phyloP scores from a whole-genome alignment of 2,888 invertebrate species.

The Sesia apiformis region DNA sequence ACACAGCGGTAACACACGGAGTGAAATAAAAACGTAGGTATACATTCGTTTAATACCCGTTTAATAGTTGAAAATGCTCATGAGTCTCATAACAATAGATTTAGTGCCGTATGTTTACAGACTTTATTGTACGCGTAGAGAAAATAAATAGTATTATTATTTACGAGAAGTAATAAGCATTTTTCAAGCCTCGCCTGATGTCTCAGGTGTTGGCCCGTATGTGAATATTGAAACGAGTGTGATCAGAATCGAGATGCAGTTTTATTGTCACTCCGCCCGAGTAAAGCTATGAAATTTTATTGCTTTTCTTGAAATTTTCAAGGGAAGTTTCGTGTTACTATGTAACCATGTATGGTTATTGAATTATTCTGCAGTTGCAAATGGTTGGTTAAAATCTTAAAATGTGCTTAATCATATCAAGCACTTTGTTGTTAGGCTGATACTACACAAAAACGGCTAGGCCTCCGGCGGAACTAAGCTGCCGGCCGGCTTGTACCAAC shows the following conservation, averaged over 20 bases:
- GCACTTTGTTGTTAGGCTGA: too few relatives aligned
- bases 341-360: constrained; percentile 26
- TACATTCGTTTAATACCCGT: too few relatives aligned
- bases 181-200: constrained; percentile 46
- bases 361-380: constrained; percentile 6
- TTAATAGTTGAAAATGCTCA: too few relatives aligned
- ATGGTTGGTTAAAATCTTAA: not conserved
- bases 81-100: not conserved
- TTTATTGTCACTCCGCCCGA: constrained; percentile 62
- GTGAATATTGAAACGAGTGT: constrained; percentile 66
- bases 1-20: too few relatives aligned
- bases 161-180: constrained; percentile 58
- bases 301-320: constrained; percentile 40
- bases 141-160: constrained; percentile 36
- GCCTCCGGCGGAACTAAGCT: too few relatives aligned
- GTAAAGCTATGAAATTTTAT: constrained; percentile 58
- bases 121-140: constrained; percentile 7
- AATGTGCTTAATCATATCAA: not conserved
- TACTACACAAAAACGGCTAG: too few relatives aligned
- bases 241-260: constrained; percentile 71
- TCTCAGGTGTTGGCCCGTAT: constrained; percentile 60
- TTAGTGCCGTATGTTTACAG: not conserved
- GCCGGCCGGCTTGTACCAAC: too few relatives aligned
- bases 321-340: constrained; percentile 27
- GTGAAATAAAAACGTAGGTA: too few relatives aligned